Base-by-base conservation (phyloP, 2,888 invertebrate species). In the Dendrolimus pini region DNA sequence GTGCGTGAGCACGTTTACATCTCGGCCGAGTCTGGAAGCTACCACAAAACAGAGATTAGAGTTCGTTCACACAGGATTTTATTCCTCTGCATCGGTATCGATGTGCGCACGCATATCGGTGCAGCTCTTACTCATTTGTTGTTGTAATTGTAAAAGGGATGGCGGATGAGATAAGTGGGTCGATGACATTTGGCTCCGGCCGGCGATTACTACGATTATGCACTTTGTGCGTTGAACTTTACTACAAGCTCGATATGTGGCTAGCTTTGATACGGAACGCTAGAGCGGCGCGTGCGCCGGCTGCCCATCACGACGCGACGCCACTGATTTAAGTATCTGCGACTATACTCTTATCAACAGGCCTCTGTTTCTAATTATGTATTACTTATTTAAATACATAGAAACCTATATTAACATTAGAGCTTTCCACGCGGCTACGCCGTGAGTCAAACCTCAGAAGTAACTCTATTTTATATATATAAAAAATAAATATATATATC, bases 51-150 rank as follows among this genome's bases (percentile, higher is more conserved):
- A 85, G 68, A 89, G 90, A 90, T 90, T 90, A 89, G 88, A 89
- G 90, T 88, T 89, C 90, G 79, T 90, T 90, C 89, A 89, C 90
- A 89, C 90, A 89, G 89, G 89, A 90, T 89, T 90, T 89, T 89
- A 89, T 89, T 88, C 85, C 87, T 83, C 82, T 82, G 79, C 83
- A 80, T 77, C 77, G 72, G 82, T 89, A 89, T 88, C 84, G 85
- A 85, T 85, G 85, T 80, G 74, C 71, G 71, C 69, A 68, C 76
- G 77, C 83, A 82, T 89, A 89, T 89, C 87, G 84, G 75, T 85
- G 83, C 84, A 83, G 78, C 83, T 84, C 87, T 89, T 89, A 89
- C 88, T 89, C 89, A 89, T 89, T 89, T 88, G 90, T 90, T 89
- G 89, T 89, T 88, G 85, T 89, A 85, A 89, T 89, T 89, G 88